Evolutionary conservation across 2,888 invertebrate species (phyloP).

Genomic region (Melipona beecheii): DNA sequence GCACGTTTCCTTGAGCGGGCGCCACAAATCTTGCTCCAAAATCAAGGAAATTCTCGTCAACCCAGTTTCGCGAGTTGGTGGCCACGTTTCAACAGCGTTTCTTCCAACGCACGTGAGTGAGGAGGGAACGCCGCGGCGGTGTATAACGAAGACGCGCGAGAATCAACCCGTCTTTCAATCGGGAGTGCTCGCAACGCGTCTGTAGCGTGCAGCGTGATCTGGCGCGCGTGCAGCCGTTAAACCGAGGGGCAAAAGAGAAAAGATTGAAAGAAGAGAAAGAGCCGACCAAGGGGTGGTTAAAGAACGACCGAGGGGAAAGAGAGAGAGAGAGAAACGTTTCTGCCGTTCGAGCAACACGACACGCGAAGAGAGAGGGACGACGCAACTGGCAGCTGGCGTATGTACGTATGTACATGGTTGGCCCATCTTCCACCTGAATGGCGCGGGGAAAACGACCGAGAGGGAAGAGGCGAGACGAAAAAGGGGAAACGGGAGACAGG

Average conservation of each 20-base stretch:
- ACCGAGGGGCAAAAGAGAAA: slow-evolving; percentile 41
- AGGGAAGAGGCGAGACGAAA: neutral
- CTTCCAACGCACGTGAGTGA: neutral
- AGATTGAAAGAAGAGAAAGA: slow-evolving; percentile 26
- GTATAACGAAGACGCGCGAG: slow-evolving; percentile 24
- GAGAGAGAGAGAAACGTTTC: slow-evolving; percentile 13
- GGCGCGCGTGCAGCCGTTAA: slow-evolving; percentile 61
- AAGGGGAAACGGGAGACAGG: neutral
- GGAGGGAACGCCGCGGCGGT: neutral
- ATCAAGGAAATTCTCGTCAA: slow-evolving; percentile 1
- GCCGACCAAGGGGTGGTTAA: slow-evolving; percentile 13
- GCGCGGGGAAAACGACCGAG: slow-evolving; percentile 7
- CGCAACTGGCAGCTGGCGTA: slow-evolving; percentile 63
- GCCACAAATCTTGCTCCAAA: too few species aligned
- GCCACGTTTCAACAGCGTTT: slow-evolving; percentile 18
- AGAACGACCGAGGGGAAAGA: neutral
- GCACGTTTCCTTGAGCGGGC: too few species aligned
- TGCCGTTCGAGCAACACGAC: slow-evolving; percentile 31
- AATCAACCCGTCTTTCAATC: slow-evolving; percentile 59
- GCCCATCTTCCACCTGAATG: slow-evolving; percentile 42
- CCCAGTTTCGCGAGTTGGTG: slow-evolving; percentile 8
- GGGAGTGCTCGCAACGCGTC: slow-evolving; percentile 49
- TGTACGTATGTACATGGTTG: slow-evolving; percentile 30
- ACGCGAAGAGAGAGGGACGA: slow-evolving; percentile 42
- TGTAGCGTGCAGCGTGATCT: slow-evolving; percentile 60